Conservation (phyloP, 1,140 invertebrate genomes). For the Scaptomyza hsui region DNA sequence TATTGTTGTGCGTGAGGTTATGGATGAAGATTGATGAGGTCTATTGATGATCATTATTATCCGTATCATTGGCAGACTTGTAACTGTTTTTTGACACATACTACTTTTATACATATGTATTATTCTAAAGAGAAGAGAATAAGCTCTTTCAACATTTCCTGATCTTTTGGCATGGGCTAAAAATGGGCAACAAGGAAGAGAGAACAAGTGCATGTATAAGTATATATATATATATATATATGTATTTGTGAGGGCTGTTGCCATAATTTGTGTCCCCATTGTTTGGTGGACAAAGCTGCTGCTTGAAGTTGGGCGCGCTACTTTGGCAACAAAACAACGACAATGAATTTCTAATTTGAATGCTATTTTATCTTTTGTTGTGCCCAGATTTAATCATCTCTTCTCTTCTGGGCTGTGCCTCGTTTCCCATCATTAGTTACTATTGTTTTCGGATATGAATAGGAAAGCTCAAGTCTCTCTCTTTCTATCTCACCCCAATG, state of each 20-base stretch:
- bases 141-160: too few species aligned
- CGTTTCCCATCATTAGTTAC: slow-evolving; percentile 72
- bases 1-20: slow-evolving; percentile 52
- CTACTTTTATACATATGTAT: too few species aligned
- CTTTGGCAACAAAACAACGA: slow-evolving; percentile 75
- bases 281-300: slow-evolving; percentile 63
- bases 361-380: slow-evolving; percentile 76
- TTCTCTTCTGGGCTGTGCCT: slow-evolving; percentile 20
- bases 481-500: too few species aligned
- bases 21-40: slow-evolving; percentile 76
- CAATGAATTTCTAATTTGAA: slow-evolving; percentile 82
- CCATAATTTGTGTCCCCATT: slow-evolving; percentile 72
- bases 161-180: too few species aligned
- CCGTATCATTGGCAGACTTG: slow-evolving; percentile 38
- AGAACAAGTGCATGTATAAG: background rate
- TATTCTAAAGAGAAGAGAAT: too few species aligned
- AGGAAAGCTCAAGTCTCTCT: slow-evolving; percentile 24
- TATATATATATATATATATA: too few species aligned
- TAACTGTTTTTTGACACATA: too few species aligned
- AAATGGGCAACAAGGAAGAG: background rate
- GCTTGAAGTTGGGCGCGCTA: slow-evolving; percentile 38
- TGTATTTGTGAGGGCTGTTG: slow-evolving; percentile 4
- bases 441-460: slow-evolving; percentile 69
- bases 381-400: slow-evolving; percentile 75
- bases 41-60: slow-evolving; percentile 66